A percentile compares a stretch with the other conserved stretches of the same genome.
phyloP scores from a whole-genome alignment of 64 coral and sea anemone species.

The Porites australiensis region DNA sequence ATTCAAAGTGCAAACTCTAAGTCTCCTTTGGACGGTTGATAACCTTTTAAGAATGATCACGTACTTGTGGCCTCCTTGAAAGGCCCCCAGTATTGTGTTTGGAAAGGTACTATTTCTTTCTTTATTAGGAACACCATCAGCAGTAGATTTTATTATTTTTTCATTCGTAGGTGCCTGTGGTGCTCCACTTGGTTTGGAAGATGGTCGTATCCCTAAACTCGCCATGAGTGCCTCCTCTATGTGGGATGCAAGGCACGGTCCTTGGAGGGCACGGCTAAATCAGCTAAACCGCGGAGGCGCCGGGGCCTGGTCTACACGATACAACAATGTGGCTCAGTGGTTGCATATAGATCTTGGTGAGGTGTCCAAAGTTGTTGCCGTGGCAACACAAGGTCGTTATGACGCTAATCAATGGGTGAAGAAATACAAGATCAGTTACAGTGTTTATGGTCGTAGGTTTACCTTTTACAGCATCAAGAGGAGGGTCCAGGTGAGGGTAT shows the following conservation, averaged over 20 bases:
- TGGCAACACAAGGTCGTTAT: slow-evolving; percentile 73
- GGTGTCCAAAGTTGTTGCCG: slow-evolving; percentile 30
- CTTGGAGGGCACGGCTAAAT: slow-evolving; percentile 54
- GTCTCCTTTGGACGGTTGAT: no score
- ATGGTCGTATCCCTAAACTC: slow-evolving; percentile 49
- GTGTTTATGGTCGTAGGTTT: slow-evolving; percentile 29
- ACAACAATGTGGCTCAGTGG: slow-evolving; percentile 68
- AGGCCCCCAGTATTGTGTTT: no score
- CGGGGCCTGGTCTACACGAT: slow-evolving; percentile 51
- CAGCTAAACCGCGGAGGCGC: slow-evolving; percentile 40
- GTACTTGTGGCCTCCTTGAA: no score
- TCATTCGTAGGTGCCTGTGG: slow-evolving; percentile 30
- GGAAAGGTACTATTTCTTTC: no score
- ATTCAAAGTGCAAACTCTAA: no score
- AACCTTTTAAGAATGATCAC: no score
- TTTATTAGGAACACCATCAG: no score
- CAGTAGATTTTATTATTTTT: no score
- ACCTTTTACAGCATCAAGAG: slow-evolving; percentile 51
- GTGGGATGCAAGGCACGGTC: slow-evolving; percentile 67
- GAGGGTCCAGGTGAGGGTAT: slow-evolving; percentile 49
- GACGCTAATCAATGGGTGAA: slow-evolving; percentile 76
- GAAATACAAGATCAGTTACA: slow-evolving; percentile 62
- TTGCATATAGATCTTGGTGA: slow-evolving; percentile 49
- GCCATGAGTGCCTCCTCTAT: slow-evolving; percentile 37
- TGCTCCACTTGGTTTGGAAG: slow-evolving; percentile 65